phyloP scores from a whole-genome alignment of 2,888 invertebrate genomes.

The Chymomyza caudatula region DNA sequence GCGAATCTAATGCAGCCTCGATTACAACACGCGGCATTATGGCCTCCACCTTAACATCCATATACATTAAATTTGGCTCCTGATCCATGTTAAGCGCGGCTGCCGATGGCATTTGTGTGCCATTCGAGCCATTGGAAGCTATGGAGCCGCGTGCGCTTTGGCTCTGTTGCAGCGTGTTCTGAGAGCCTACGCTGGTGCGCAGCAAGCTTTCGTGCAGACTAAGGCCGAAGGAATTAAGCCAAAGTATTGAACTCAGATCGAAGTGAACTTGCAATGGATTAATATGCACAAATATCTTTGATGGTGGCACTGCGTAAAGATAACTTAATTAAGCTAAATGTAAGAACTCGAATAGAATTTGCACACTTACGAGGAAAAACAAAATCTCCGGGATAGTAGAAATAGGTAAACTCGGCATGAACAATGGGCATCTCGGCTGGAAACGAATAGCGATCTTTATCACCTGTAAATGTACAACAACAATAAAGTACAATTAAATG shows the following conservation, averaged over 20 bases:
- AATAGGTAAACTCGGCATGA: constrained; percentile 97
- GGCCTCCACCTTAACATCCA: constrained; percentile 93
- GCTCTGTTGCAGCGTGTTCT: constrained; percentile 42
- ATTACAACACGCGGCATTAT: constrained; percentile 89
- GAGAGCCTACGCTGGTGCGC: constrained; percentile 78
- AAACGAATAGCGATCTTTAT: constrained; percentile 87
- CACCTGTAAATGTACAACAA: constrained; percentile 81
- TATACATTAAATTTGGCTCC: constrained; percentile 80
- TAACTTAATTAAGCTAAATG: neutral
- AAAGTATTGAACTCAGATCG: constrained; percentile 92
- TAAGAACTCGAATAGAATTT: neutral
- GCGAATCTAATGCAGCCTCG: constrained; percentile 87
- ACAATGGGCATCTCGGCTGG: constrained; percentile 94
- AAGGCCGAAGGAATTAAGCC: constrained; percentile 95
- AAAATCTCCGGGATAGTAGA: constrained; percentile 95
- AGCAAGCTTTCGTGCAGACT: constrained; percentile 89
- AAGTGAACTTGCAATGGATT: constrained; percentile 93
- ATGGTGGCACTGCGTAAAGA: constrained; percentile 89
- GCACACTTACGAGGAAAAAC: constrained; percentile 88
- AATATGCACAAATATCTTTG: constrained; percentile 93
- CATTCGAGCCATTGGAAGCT: constrained; percentile 59
- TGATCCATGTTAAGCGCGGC: constrained; percentile 42
- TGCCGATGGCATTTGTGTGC: constrained; percentile 55
- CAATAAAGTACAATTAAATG: constrained; percentile 1
- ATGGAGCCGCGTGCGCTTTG: constrained; percentile 45